These are phyloP conservation scores for Elgaria multicarinata DNA, from an alignment of 2,113 vertebrate genomes.

Conservation along the genomic window DNA sequence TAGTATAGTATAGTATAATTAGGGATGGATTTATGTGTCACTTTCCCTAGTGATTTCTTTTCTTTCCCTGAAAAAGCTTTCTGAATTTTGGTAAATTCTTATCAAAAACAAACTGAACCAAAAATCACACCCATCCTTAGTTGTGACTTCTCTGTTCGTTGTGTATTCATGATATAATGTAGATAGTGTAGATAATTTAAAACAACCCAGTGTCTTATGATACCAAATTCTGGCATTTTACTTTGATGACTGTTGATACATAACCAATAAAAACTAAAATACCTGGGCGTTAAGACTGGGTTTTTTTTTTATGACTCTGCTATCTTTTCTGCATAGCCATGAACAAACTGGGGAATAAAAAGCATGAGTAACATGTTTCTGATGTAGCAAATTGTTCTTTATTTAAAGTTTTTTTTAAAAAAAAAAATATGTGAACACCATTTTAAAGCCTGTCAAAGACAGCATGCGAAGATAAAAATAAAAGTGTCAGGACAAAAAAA, in stretches of 20 bases:
- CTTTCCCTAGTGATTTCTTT: not conserved
- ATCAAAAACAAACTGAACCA: too few species aligned
- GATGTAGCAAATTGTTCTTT: conserved; percentile 77
- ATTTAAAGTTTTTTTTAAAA: conserved; percentile 76
- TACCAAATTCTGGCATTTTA: conserved; percentile 32
- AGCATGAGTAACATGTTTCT: conserved; percentile 65
- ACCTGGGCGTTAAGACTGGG: not conserved
- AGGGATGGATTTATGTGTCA: too few species aligned
- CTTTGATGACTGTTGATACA: conserved; percentile 4
- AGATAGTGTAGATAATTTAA: not conserved
- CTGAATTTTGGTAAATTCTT: too few species aligned
- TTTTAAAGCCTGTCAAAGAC: conserved; percentile 79
- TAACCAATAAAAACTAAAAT: conserved; percentile 38
- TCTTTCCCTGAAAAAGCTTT: too few species aligned
- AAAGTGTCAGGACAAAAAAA: conserved; percentile 75
- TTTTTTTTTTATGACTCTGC: conserved; percentile 39
- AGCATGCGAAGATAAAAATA: conserved; percentile 79
- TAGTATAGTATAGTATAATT: too few species aligned
- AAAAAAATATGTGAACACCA: conserved; percentile 60
- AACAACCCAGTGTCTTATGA: not conserved
- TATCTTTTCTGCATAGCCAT: conserved; percentile 50
- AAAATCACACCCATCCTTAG: not conserved
- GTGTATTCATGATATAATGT: not conserved
- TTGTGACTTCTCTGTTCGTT: not conserved
- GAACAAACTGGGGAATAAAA: conserved; percentile 63